These are phyloP conservation scores for Collichthys lucidus DNA, from an alignment of 2,113 vertebrate species.

Conservation along the genomic window DNA sequence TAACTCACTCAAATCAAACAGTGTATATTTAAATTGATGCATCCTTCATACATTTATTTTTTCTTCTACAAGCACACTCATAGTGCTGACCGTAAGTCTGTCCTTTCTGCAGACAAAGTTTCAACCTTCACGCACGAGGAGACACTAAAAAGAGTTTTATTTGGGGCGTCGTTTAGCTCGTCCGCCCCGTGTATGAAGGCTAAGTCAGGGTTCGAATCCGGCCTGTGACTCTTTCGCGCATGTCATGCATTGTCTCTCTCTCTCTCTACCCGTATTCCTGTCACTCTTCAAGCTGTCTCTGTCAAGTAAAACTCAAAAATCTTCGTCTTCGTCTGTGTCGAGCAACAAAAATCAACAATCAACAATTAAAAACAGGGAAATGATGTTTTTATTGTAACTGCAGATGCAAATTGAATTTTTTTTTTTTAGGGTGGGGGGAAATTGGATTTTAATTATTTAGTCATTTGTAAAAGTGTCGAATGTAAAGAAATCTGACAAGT, in stretches of 20 bases:
- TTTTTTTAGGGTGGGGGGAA: not conserved
- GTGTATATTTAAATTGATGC: not conserved
- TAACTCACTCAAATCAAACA: not conserved
- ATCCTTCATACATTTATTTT: not conserved
- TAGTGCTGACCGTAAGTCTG: not conserved
- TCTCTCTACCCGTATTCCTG: too few relatives aligned
- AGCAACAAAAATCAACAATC: not conserved
- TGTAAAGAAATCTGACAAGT: not conserved
- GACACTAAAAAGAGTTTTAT: not conserved
- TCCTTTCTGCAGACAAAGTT: not conserved
- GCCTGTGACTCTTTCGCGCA: too few relatives aligned
- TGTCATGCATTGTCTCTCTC: too few relatives aligned
- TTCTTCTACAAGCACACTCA: not conserved
- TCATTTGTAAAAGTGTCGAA: not conserved
- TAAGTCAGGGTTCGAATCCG: too few relatives aligned
- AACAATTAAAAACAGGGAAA: not conserved
- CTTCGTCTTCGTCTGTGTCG: not conserved
- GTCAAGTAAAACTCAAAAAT: not conserved
- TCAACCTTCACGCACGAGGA: not conserved
- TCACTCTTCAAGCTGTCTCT: too few relatives aligned
- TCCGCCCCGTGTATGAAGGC: too few relatives aligned
- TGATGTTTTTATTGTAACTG: not conserved
- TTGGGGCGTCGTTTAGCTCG: too few relatives aligned
- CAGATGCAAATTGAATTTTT: too few relatives aligned
- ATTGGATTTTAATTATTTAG: conserved; percentile 46